Percentiles rank a stretch among this genome's conserved stretches.
Conservation (phyloP, 2,888 invertebrate genomes). For the Margaritifera margaritifera region DNA sequence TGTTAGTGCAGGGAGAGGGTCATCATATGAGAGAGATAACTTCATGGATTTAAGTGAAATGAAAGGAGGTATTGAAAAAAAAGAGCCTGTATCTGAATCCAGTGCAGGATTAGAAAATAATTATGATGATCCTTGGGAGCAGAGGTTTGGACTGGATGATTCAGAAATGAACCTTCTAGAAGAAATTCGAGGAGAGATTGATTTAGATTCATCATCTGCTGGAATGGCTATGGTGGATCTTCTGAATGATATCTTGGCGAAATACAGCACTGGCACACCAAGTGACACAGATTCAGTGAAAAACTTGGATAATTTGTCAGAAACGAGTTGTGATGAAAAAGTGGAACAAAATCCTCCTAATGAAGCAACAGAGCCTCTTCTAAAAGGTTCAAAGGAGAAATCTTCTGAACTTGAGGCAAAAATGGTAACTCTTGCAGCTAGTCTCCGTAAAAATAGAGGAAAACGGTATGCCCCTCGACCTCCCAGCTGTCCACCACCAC, state of each 20-base stretch:
- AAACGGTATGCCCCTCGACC: constrained; percentile 60
- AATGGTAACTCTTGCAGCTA: constrained; percentile 60
- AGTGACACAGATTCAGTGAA: constrained; percentile 39
- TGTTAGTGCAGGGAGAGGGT: no score
- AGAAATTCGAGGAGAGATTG: constrained; percentile 43
- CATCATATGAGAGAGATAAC: no score
- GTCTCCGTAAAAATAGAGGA: constrained; percentile 51
- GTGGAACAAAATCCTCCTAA: neutral
- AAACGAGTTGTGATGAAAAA: constrained; percentile 3
- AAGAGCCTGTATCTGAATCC: constrained; percentile 18
- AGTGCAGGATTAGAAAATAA: neutral
- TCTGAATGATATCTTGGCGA: constrained; percentile 57
- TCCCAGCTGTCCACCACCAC: constrained; percentile 54
- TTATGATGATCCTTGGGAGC: constrained; percentile 39
- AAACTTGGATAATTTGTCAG: constrained; percentile 25
- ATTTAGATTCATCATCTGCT: constrained; percentile 47
- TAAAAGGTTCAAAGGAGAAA: constrained; percentile 39
- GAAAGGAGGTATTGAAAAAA: constrained; percentile 2
- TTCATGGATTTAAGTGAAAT: no score
- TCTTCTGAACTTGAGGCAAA: constrained; percentile 58
- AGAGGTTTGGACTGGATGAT: constrained; percentile 34
- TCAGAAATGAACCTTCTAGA: constrained; percentile 36
- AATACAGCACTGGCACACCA: constrained; percentile 40
- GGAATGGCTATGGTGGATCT: constrained; percentile 56
- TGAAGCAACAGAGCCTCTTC: constrained; percentile 9